Base-by-base conservation (phyloP, 2,113 vertebrate species). In the Cygnus buccinator region DNA sequence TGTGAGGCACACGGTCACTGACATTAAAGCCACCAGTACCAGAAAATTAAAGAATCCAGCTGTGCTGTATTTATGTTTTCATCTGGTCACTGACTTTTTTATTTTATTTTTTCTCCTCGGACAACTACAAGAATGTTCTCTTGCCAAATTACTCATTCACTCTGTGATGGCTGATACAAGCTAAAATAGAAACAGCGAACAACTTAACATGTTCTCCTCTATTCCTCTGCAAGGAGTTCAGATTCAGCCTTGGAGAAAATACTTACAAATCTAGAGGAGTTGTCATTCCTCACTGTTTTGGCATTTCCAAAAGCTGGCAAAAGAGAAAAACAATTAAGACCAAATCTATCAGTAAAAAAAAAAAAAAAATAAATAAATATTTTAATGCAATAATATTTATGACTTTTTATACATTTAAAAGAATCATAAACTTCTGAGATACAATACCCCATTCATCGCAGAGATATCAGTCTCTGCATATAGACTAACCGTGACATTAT, bases 221-320 rank as follows among this genome's bases (percentile, higher is more conserved):
- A 71, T 52, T 62, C 28, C n/a, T 15, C 21, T 31, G 66, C 43
- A 61, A 48, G 3, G 18, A 72, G 65, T 48, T 73, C 4, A 61
- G 77, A 57, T 59, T 74, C 46, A 58, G 44, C 25, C 61, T 44
- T 43, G 33, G 73, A 79, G 77, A 50, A 84, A 79, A 97, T 98
- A 99, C 99, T 99, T 97, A 99, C 99, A 96, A 99, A 99, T 99
- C 99, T 98, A 79, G 99, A 99, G 4, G 99, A 99, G 97, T 99
- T 99, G 98, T 99, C 99, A 84, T 99, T 99, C 96, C 99, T 98
- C 87, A 99, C 98, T 29, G 99, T 99, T 98, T 99, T 99, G 93
- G 99, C 99, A 96, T 99, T 99, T 97, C 99, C 99, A 98, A 99
- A 99, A 85, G 99, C 99, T 99, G 93, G 68, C 46, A 97, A 94